phyloP scores from a whole-genome alignment of 1,140 invertebrate genomes.

The Dinoponera quadriceps region DNA sequence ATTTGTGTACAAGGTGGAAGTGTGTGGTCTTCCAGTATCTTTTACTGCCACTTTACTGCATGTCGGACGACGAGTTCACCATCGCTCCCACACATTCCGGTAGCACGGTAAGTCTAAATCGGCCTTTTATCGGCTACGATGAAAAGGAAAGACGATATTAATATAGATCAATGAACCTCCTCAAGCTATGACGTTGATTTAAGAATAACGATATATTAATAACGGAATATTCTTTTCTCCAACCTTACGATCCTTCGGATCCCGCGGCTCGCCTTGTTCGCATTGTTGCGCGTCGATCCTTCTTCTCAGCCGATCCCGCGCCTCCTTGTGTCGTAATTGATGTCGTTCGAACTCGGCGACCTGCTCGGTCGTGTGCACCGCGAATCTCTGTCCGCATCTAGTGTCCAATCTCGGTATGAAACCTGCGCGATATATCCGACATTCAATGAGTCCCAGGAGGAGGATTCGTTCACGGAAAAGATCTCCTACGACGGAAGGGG shows the following conservation, averaged over 20 bases:
- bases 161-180: background rate
- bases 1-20: conserved; percentile 76
- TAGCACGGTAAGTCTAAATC: conserved; percentile 88
- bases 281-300: conserved; percentile 87
- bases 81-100: conserved; percentile 88
- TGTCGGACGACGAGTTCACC: conserved; percentile 86
- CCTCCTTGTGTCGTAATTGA: conserved; percentile 86
- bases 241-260: conserved; percentile 88
- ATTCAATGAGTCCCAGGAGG: background rate
- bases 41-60: conserved; percentile 79
- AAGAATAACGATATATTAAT: background rate
- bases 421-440: conserved; percentile 80
- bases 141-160: conserved; percentile 13
- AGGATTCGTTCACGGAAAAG: background rate
- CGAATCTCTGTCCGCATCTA: conserved; percentile 88
- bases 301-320: conserved; percentile 85
- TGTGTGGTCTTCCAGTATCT: conserved; percentile 86
- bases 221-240: conserved; percentile 55
- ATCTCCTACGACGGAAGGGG: too few relatives aligned
- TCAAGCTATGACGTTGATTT: conserved; percentile 10
- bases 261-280: conserved; percentile 86
- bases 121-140: conserved; percentile 87
- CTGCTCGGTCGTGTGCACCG: conserved; percentile 88
- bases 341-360: conserved; percentile 89
- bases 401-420: conserved; percentile 88